Evolutionary conservation across 2,888 invertebrate genomes (phyloP).

Genomic region (Synanthedon vespiformis): DNA sequence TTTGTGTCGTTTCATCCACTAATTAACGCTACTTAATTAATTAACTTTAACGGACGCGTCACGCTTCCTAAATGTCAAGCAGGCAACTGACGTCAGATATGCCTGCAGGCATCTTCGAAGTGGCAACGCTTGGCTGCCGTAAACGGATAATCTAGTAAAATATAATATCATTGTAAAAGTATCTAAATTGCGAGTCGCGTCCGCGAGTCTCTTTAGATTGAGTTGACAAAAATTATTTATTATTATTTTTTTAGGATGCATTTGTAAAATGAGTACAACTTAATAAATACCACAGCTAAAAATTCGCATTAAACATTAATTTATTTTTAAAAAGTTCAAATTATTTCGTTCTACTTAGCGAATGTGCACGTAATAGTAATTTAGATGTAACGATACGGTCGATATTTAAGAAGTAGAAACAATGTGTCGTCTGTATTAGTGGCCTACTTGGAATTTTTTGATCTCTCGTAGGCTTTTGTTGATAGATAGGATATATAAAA

Average conservation of each 20-base stretch:
- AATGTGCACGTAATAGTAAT: constrained; percentile 62
- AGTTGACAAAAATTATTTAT: no score
- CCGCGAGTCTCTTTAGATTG: no score
- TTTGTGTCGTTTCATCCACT: no score
- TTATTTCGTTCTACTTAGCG: constrained; percentile 59
- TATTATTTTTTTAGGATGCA: constrained; percentile 29
- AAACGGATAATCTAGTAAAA: no score
- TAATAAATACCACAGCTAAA: constrained; percentile 15
- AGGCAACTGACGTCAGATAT: no score
- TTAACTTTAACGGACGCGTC: no score
- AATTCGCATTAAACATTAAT: constrained; percentile 40
- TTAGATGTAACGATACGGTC: constrained; percentile 41
- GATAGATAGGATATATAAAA: constrained; percentile 58
- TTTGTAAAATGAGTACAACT: constrained; percentile 61
- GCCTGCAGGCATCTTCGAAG: no score
- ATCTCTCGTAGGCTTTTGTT: constrained; percentile 59
- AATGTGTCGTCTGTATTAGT: constrained; percentile 61
- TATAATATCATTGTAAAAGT: no score
- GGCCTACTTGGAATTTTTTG: constrained; percentile 55
- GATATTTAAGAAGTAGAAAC: constrained; percentile 57
- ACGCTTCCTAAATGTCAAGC: no score
- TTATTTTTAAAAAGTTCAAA: constrained; percentile 62
- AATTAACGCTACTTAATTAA: no score
- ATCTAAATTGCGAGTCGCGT: no score
- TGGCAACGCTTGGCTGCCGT: no score